A percentile compares a stretch with the other conserved stretches of the same genome.
Conservation (phyloP, 1,140 invertebrate species). For the Hylaeus anthracinus region DNA sequence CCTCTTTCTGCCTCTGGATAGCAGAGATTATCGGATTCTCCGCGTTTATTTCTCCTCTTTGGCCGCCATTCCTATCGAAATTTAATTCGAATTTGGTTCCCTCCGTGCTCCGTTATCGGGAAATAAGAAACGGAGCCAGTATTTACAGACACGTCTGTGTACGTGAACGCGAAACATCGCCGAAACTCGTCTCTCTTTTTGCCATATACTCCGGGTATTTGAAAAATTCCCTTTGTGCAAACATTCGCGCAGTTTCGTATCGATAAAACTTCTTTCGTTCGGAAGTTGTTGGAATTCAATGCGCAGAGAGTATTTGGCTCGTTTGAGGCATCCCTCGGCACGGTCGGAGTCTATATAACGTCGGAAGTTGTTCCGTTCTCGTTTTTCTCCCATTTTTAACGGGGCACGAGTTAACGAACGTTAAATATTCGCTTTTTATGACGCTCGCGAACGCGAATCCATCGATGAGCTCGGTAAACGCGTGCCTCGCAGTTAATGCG, state of each 20-base stretch:
- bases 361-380: background rate
- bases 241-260: background rate
- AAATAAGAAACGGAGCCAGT: background rate
- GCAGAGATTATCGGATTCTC: conserved; percentile 20
- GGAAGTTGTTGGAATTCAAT: background rate
- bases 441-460: background rate
- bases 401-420: background rate
- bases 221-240: background rate
- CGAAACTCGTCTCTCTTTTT: background rate
- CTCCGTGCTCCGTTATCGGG: background rate
- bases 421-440: background rate
- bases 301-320: background rate
- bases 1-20: background rate
- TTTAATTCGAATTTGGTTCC: background rate
- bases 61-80: background rate
- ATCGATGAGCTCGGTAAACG: background rate
- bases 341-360: background rate
- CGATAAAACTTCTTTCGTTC: background rate
- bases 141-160: background rate
- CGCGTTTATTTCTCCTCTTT: conserved; percentile 12
- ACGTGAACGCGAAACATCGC: background rate
- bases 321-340: background rate
- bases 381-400: background rate
- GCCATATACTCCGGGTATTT: background rate
- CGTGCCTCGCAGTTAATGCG: background rate